Evolutionary conservation across 2,888 invertebrate genomes (phyloP).

Genomic region (Folsomia candida): DNA sequence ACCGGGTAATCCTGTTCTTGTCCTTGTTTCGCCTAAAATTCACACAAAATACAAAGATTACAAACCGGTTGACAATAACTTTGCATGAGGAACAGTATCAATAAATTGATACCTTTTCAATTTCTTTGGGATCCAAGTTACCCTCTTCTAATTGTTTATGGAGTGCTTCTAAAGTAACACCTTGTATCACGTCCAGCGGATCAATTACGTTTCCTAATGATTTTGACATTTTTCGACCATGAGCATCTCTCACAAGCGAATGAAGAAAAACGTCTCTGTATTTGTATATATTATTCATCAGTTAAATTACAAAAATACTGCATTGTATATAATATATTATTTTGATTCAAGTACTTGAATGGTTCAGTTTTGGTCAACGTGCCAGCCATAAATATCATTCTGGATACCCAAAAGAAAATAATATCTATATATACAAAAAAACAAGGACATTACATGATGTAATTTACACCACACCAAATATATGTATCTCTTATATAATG

Average conservation of each 20-base stretch:
- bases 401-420: constrained; percentile 98
- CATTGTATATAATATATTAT: too few species aligned
- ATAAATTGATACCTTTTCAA: constrained; percentile 58
- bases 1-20: constrained; percentile 67
- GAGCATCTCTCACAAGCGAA: constrained; percentile 95
- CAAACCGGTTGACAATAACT: neutral
- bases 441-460: too few species aligned
- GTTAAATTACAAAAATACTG: neutral
- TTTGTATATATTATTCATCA: constrained; percentile 3
- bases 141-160: constrained; percentile 71
- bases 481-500: too few species aligned
- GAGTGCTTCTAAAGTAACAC: constrained; percentile 67
- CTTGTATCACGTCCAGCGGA: constrained; percentile 90
- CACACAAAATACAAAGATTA: neutral
- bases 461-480: too few species aligned
- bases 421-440: constrained; percentile 61
- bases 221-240: constrained; percentile 99
- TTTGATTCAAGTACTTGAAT: constrained; percentile 65
- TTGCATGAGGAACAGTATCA: neutral
- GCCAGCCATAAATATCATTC: constrained; percentile 97
- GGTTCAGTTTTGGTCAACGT: constrained; percentile 86
- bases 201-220: constrained; percentile 97
- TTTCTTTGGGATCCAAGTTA: constrained; percentile 82
- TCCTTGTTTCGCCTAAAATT: constrained; percentile 62
- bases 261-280: constrained; percentile 79